Evolutionary conservation across 2,113 vertebrate species (phyloP), one percentile per base, ranked within the genome.

Genomic region (Amphilophus citrinellus): DNA sequence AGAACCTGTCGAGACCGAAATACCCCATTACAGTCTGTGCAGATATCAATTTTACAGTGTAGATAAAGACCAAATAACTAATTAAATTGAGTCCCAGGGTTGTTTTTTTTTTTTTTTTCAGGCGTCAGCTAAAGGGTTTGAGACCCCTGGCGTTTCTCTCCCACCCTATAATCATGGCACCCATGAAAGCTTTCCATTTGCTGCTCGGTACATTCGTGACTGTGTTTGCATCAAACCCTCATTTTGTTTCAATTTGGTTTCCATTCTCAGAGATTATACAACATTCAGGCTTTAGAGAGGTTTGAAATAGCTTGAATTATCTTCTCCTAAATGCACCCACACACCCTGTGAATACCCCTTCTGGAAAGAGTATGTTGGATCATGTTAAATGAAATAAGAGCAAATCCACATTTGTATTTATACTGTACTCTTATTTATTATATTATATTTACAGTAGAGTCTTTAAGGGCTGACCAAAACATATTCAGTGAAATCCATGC

Each of bases 201-300:
- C 15, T 44, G 32, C n/a, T 68, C 18, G 1, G n/a, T 61, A 20
- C 37, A 30, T 35, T 77, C 68, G 9, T 14, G 32, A n/a, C 24
- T 6, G 27, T 66, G 37, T 77, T 53, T 63, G 68, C 68, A 73
- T 73, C 68, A 73, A 56, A 73, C 68, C 68, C 27, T 73, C 68
- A 61, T 66, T 77, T 81, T 61, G 32, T 79, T 56, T 73, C 68
- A 73, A 73, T 73, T 53, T 44, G n/a, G 53, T 84, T 87, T 32
- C 32, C 32, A 68, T 75, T 32, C 22, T 84, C 61, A 37, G 9
- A 47, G 27, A 71, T 76, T 76, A 76, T 62, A 61, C 57, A 81
- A 77, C 37, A 65, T 60, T 66, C 7, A 63, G 77, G 50, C 58
- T 83, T 75, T 37, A 73, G 68, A 73, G 27, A 4, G 47, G 47